Percentiles rank a stretch among this genome's conserved stretches.
These are phyloP conservation scores for Leptothorax acervorum DNA, from an alignment of 2,888 invertebrate species.

Conservation along the genomic window DNA sequence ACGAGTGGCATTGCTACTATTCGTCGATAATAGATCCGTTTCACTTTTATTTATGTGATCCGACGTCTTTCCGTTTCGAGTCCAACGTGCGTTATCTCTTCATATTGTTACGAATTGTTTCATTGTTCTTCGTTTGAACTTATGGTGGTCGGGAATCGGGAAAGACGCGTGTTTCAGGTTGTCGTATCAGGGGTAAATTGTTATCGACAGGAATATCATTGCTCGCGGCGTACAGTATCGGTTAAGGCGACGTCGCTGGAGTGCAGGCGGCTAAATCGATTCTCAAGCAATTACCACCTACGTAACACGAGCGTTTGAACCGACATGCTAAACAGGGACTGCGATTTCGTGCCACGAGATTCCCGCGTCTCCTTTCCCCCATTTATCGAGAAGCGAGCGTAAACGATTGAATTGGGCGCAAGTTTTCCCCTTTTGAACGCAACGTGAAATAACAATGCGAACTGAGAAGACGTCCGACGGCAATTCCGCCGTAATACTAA, in stretches of 20 bases:
- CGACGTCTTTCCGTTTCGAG: conserved; percentile 46
- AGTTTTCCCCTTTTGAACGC: conserved; percentile 11
- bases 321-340: conserved; percentile 59
- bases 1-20: neutral
- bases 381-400: neutral
- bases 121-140: conserved; percentile 11
- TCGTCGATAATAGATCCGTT: conserved; percentile 45
- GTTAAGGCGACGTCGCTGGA: conserved; percentile 65
- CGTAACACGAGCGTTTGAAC: conserved; percentile 59
- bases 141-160: conserved; percentile 13
- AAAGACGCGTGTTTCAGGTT: conserved; percentile 55
- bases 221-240: conserved; percentile 59
- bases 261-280: conserved; percentile 71
- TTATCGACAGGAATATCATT: conserved; percentile 73
- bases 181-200: conserved; percentile 66
- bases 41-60: conserved; percentile 42
- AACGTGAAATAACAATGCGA: conserved; percentile 35
- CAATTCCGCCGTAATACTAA: neutral
- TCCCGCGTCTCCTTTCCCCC: neutral
- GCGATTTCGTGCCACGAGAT: conserved; percentile 45
- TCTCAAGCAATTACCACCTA: conserved; percentile 69
- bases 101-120: conserved; percentile 16
- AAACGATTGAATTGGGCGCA: neutral
- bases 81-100: conserved; percentile 22
- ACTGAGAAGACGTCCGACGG: neutral